Percentiles rank a stretch among this genome's conserved stretches.
Evolutionary conservation across 2,113 vertebrate species (phyloP).

Genomic region (Oenanthe melanoleuca): DNA sequence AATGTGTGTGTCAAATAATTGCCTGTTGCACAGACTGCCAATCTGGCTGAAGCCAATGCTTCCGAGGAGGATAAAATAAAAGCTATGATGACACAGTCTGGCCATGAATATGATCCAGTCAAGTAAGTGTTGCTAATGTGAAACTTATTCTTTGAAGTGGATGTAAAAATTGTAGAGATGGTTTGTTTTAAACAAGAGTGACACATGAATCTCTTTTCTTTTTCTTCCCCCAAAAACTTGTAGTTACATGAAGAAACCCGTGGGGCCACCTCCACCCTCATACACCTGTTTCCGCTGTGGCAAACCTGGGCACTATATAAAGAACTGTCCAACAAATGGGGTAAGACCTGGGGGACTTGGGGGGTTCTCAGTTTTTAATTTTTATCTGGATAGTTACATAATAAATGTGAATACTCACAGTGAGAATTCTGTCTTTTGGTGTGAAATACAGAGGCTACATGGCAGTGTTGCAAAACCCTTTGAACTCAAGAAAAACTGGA

Average conservation of each 20-base stretch:
- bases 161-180: background rate
- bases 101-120: slow-evolving; percentile 92
- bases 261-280: slow-evolving; percentile 85
- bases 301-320: slow-evolving; percentile 94
- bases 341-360: slow-evolving; percentile 72
- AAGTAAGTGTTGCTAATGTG: slow-evolving; percentile 83
- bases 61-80: slow-evolving; percentile 98
- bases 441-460: background rate
- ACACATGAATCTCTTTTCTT: background rate
- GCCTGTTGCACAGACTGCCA: slow-evolving; percentile 92
- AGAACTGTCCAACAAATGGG: slow-evolving; percentile 91
- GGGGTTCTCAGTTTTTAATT: background rate
- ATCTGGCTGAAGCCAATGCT: slow-evolving; percentile 93
- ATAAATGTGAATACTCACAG: background rate
- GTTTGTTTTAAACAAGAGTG: background rate
- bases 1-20: slow-evolving; percentile 86
- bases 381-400: background rate
- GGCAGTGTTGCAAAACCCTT: background rate
- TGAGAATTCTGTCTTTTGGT: background rate
- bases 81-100: slow-evolving; percentile 94
- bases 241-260: slow-evolving; percentile 91
- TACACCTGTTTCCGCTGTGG: slow-evolving; percentile 96
- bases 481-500: background rate
- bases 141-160: background rate
- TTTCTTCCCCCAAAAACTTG: background rate